Conservation (phyloP, 2,888 invertebrate genomes). For the Malthinus seriepunctatus region DNA sequence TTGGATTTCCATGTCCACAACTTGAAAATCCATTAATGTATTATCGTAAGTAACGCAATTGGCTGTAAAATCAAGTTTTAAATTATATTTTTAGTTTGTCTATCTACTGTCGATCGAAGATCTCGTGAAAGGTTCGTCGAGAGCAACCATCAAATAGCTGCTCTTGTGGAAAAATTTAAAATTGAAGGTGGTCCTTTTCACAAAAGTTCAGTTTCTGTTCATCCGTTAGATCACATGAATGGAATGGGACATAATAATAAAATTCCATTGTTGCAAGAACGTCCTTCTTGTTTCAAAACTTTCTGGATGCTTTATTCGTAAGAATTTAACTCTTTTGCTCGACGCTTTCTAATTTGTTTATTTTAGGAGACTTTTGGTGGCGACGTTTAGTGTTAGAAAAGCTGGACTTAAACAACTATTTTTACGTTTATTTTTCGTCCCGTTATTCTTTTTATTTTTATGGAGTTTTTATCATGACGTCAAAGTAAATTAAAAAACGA, state of each 20-base stretch:
- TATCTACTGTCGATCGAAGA: conserved; percentile 76
- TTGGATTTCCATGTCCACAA: conserved; percentile 96
- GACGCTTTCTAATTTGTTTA: conserved; percentile 15
- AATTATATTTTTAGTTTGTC: conserved; percentile 62
- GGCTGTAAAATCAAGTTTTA: neutral
- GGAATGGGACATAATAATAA: conserved; percentile 64
- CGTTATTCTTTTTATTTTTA: conserved; percentile 75
- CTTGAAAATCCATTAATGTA: conserved; percentile 98
- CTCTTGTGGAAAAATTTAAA: conserved; percentile 89
- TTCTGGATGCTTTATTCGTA: conserved; percentile 72
- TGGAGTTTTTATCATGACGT: conserved; percentile 78
- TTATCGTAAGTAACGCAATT: conserved; percentile 70
- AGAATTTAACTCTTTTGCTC: conserved; percentile 40
- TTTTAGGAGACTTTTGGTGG: conserved; percentile 74
- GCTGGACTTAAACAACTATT: conserved; percentile 77
- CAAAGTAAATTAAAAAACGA: conserved; percentile 51
- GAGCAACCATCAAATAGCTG: conserved; percentile 91
- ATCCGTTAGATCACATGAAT: conserved; percentile 51
- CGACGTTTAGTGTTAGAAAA: conserved; percentile 77
- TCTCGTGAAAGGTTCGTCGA: conserved; percentile 91
- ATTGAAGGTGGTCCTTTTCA: conserved; percentile 79
- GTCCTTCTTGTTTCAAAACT: conserved; percentile 69
- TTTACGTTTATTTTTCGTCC: conserved; percentile 73
- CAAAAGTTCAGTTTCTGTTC: conserved; percentile 63
- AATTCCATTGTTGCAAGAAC: conserved; percentile 75